Evolutionary conservation across 2,113 vertebrate genomes (phyloP), one percentile per base, ranked within the genome.

Genomic region (Catagonus wagneri): DNA sequence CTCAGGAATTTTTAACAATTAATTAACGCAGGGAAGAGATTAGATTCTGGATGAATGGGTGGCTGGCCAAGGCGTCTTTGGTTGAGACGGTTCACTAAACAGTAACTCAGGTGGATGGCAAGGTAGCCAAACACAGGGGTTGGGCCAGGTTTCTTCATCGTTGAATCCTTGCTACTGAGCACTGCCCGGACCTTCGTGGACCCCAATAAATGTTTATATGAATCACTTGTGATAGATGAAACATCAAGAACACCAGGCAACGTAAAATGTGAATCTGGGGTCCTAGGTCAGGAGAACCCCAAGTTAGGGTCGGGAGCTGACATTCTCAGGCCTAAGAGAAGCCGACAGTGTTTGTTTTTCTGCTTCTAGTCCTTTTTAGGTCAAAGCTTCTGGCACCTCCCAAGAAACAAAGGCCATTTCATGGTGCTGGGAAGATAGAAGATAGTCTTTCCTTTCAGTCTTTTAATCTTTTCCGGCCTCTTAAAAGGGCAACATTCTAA

Each of bases 1-100:
- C 74, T 76, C 22, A 87, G 52, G 80, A 71, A n/a, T 78, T 60
- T 89, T 78, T 72, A 68, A 78, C 54, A 91, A 83, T n/a, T 20
- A 76, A 85, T 20, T 56, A 85, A 84, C 19, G 29, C 7, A 22
- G 50, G 15, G 11, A 65, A 72, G 75, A 3, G 32, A 23, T 7
- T 22, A 20, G 79, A 12, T 44, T 44, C 34, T 36, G 10, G 71
- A 29, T 50, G n/a, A 54, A 29, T 25, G n/a, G 25, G 44, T 71
- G 39, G 23, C 36, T 94, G 60, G 60, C 1, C 10, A 78, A 50
- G 76, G 65, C 80, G 34, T 52, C 52, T 90, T 25, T 39, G 25
- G 12, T 32, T 65, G 25, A 75, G 54, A 83, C 9, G 50, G 50
- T n/a, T 87, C 56, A 81, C n/a, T 36, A 34, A 68, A 54, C 14